Evolutionary conservation across 1,140 invertebrate species (phyloP), one percentile per base, ranked within the genome.

Genomic region (Coptotermes formosanus): DNA sequence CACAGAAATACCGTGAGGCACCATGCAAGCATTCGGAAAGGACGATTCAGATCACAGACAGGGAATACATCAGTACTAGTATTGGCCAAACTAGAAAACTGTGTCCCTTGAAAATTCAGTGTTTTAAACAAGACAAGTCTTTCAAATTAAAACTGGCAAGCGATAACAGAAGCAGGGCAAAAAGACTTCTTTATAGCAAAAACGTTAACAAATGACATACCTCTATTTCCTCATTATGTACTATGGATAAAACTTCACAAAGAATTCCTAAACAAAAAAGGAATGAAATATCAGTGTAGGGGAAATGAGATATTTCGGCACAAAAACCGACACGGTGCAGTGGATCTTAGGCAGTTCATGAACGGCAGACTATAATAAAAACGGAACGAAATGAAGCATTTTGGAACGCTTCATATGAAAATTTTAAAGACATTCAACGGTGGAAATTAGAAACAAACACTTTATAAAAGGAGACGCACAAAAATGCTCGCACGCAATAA

Each of bases 261-360:
- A 75, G 64, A 75, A 75, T 75, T n/a, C 11, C 19, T 75, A 75
- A n/a, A 75, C 64, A 75, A 30, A 75, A 59, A 30, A n/a, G n/a
- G n/a, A 30, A 75, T 7, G 64, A 30, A 75, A 75, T 30, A 75
- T 75, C 64, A 75, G n/a, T 75, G 30, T 8, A 75, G 4, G 9
- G n/a, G n/a, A 75, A 75, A 75, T 75, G 25, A 75, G n/a, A 75
- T 75, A 75, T 75, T 75, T 75, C 64, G 14, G 52, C n/a, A 75
- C 64, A n/a, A 75, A 75, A 75, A 75, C 64, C 25, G 6, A 30
- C n/a, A 75, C 11, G 11, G 11, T 25, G 64, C 30, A 75, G 14
- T 55, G 52, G 14, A 16, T 75, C 14, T n/a, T 75, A 75, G 3
- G 21, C 19, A 64, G 59, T 64, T 64, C 12, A 64, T 19, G 59